A percentile compares a stretch with the other conserved stretches of the same genome.
Evolutionary conservation across 2,888 invertebrate genomes (phyloP).

Genomic region (Macaria notata): DNA sequence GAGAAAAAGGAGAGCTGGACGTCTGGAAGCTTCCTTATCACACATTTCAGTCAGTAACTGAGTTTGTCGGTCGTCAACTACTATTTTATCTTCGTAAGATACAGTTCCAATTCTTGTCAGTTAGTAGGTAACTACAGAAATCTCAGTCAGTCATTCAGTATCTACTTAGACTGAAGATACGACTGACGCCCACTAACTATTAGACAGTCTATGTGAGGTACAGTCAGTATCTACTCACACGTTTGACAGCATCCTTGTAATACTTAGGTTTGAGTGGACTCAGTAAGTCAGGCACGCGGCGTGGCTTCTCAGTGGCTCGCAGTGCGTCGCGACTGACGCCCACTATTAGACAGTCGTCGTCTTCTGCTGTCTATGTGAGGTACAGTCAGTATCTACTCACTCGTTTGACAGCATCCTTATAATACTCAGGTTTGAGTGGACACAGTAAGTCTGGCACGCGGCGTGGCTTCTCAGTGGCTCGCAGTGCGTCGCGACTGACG

Average conservation of each 20-base stretch:
- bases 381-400: conserved; percentile 5
- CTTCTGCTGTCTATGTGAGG: no score
- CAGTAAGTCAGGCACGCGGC: conserved; percentile 52
- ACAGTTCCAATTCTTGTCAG: no score
- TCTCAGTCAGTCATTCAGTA: neutral
- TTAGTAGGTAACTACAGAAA: conserved; percentile 30
- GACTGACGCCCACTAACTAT: conserved; percentile 43
- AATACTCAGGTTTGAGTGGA: conserved; percentile 53
- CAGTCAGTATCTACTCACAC: conserved; percentile 28
- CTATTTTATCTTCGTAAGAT: no score
- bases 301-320: conserved; percentile 47
- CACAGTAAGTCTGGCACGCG: conserved; percentile 59
- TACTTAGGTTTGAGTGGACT: conserved; percentile 56
- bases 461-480: conserved; percentile 44
- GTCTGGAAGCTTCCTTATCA: no score
- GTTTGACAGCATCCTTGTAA: conserved; percentile 63
- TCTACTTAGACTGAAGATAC: no score
- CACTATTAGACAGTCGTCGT: conserved; percentile 63
- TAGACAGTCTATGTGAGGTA: conserved; percentile 42
- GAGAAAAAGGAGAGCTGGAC: no score
- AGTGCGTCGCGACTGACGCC: conserved; percentile 62
- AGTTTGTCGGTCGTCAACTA: no score
- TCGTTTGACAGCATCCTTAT: conserved; percentile 63
- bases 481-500: conserved; percentile 57
- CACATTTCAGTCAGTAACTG: no score